A percentile compares a stretch with the other conserved stretches of the same genome.
Conservation (phyloP, 2,888 invertebrate genomes). For the Drosophila buzzatii region DNA sequence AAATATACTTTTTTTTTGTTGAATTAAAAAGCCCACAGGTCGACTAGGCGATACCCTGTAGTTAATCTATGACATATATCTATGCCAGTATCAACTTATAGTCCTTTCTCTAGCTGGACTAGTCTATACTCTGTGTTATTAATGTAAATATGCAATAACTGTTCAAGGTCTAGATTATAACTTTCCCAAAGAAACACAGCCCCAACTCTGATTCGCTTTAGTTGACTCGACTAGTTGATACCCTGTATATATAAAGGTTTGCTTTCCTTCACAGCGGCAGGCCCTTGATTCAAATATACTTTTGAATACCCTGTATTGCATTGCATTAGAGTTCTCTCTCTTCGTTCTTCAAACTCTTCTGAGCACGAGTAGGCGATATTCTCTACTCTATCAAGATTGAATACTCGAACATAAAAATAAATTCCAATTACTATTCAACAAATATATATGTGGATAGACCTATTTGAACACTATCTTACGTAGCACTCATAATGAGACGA, state of each 20-base stretch:
- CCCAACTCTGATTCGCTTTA: no score
- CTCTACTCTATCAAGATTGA: neutral
- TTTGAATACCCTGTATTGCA: neutral
- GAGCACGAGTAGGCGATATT: neutral
- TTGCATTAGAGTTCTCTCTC: neutral
- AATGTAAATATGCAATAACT: no score
- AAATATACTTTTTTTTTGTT: neutral
- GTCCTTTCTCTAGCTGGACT: neutral
- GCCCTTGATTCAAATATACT: neutral
- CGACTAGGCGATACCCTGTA: constrained; percentile 21
- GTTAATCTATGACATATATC: no score
- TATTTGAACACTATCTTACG: constrained; percentile 1
- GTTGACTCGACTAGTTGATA: no score
- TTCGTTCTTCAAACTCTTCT: neutral
- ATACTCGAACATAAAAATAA: neutral
- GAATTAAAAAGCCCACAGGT: neutral
- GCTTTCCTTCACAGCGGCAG: no score
- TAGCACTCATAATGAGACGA: constrained; percentile 16
- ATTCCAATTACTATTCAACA: neutral
- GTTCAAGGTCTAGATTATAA: no score
- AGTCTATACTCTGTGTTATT: neutral
- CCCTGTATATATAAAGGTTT: no score
- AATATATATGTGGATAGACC: no score
- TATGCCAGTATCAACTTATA: neutral
- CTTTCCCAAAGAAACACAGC: no score